Evolutionary conservation across 2,797 vertebrate species (phyloP), one percentile per base, ranked within the genome.

Genomic region (Hippocampus kuda): DNA sequence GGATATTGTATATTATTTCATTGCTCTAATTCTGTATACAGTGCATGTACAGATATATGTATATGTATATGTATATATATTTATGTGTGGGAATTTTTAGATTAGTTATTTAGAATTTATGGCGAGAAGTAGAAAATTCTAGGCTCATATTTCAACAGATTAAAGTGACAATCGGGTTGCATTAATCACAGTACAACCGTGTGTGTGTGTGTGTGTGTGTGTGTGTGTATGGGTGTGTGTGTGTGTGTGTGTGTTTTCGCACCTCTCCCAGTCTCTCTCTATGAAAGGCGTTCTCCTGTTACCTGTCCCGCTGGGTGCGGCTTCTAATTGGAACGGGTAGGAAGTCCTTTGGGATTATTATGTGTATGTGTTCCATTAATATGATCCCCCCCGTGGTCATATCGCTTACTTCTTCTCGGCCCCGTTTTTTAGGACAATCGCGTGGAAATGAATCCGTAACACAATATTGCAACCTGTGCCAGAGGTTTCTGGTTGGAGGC

Each of bases 381-480:
- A 90, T 88, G 89, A 92, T 91, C 89, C 86, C 78, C 34, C 75
- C 61, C 81, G 8, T 44, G 84, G 85, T 86, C 84, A 83, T 89
- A 92, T 91, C 86, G 64, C 83, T 91, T 92, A 88, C 89, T 72
- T 81, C 82, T 81, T 78, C 83, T 85, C 67, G 79, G 78, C 87
- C 87, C 79, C 78, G 83, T 89, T 90, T 48, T 82, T 48, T 82
- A 78, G 83, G 82, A 91, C 90, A 92, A 91, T 91, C 69, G 48
- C 80, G 80, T 89, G 87, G 88, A 89, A 91, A 91, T 80, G 72
- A 79, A 90, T 86, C 88, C 44, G 90, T 89, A 91, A 92, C 83
- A 44, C 42, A 89, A 91, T 91, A 89, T 90, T 85, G 77, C 64
- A 64, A 79, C 78, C 77, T 68, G 75, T 63, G 53, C 85, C 71